Evolutionary conservation across 2,888 invertebrate genomes (phyloP), one percentile per base, ranked within the genome.

Genomic region (Apamea crenata): DNA sequence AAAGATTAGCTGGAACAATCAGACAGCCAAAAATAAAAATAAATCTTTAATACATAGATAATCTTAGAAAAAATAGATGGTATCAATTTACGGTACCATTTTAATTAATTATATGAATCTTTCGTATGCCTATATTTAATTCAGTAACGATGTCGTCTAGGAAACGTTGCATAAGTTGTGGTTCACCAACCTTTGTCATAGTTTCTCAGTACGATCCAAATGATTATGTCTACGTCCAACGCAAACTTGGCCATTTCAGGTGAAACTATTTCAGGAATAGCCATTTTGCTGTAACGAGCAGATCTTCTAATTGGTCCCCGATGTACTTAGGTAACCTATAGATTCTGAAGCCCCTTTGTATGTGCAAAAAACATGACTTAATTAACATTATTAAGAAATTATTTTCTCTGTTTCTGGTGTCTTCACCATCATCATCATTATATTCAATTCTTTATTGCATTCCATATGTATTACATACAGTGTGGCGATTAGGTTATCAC

Each of bases 251-350:
- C 50, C 47, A 50, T 65, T 63, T 63, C 63, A 63, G 76, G 74
- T 71, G n/a, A 61, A 63, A 68, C 61, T 84, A 69, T 73, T 77
- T 59, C n/a, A 44, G 63, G 50, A 82, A 65, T 63, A 63, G 61
- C 21, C n/a, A 59, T 67, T 81, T 66, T 76, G 25, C 61, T 56
- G 68, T 47, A 47, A 66, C 68, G 29, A 53, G 66, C 21, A 47
- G 65, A 25, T 3, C 68, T 50, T 69, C 32, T 77, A 47, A 77
- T 72, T 75, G 69, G 59, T 53, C 14, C 12, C 18, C 32, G 25
- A 25, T 25, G 25, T 10, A 40, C 40, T 7, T 7, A 75, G 29
- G 14, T 16, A 56, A 47, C 5, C 16, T n/a, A 40, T 56, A 63
- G 40, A 59, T 59, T 63, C 2, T 14, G n/a, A 50, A 59, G 3